Conservation (phyloP, 2,888 invertebrate genomes). For the Mesochorus sp. region DNA sequence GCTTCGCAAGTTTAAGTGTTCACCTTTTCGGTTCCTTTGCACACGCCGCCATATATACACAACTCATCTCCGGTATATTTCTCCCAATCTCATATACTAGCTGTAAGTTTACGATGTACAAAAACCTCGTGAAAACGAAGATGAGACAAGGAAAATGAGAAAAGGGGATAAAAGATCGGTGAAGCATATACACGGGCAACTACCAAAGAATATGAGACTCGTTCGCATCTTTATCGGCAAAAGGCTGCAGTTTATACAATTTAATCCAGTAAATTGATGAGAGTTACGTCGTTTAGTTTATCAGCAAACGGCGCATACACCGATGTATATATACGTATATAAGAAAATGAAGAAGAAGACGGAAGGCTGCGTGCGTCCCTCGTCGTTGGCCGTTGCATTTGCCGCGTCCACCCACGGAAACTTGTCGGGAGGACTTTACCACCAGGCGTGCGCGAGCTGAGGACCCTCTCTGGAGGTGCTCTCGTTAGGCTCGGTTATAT, state of each 20-base stretch:
- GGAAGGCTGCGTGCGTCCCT: slow-evolving; percentile 54
- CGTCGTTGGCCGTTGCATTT: slow-evolving; percentile 41
- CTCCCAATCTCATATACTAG: background rate
- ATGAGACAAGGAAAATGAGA: slow-evolving; percentile 37
- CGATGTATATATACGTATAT: slow-evolving; percentile 55
- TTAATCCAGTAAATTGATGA: background rate
- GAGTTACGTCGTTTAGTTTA: slow-evolving; percentile 8
- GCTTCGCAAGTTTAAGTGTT: background rate
- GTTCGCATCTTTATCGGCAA: slow-evolving; percentile 4
- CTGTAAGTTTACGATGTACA: background rate
- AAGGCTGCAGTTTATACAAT: background rate
- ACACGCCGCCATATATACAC: background rate
- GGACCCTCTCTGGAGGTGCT: slow-evolving; percentile 68
- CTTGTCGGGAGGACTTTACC: slow-evolving; percentile 61
- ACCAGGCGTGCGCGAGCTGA: slow-evolving; percentile 36
- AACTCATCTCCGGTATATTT: slow-evolving; percentile 18
- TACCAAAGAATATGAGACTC: background rate
- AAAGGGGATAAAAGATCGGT: slow-evolving; percentile 27
- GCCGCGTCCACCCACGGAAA: slow-evolving; percentile 61
- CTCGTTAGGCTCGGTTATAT: slow-evolving; percentile 76
- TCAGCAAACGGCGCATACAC: slow-evolving; percentile 10
- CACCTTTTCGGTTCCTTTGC: slow-evolving; percentile 8
- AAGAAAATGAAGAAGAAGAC: slow-evolving; percentile 55
- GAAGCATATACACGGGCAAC: background rate
- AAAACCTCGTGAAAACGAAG: background rate